A percentile compares a stretch with the other conserved stretches of the same genome.
phyloP scores from a whole-genome alignment of 1,140 invertebrate genomes.

The Musca vetustissima region DNA sequence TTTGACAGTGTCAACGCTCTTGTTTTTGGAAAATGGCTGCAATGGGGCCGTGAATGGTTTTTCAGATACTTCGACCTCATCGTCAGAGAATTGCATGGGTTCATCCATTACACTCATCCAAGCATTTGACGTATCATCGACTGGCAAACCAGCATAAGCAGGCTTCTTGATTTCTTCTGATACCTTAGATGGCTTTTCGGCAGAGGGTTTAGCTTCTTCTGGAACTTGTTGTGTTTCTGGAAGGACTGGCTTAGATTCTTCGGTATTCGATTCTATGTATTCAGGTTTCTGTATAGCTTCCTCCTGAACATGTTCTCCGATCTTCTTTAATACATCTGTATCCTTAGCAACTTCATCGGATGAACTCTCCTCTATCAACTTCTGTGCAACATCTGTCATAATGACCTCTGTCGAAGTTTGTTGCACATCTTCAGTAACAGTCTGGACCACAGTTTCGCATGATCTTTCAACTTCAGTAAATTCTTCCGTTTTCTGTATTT shows the following conservation, averaged over 20 bases:
- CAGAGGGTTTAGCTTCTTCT: not conserved
- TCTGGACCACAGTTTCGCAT: no score
- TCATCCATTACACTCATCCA: constrained; percentile 61
- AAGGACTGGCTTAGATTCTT: no score
- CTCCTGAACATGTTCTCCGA: no score
- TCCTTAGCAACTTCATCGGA: no score
- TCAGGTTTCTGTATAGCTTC: no score
- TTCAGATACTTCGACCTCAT: constrained; percentile 35
- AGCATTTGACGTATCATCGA: constrained; percentile 56
- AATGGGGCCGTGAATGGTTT: no score
- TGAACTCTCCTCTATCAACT: no score
- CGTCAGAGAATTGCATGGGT: constrained; percentile 57
- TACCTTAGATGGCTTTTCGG: not conserved
- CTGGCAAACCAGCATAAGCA: constrained; percentile 55
- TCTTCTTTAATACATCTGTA: no score
- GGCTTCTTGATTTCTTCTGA: constrained; percentile 33
- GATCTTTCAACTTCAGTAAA: not conserved
- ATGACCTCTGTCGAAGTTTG: no score
- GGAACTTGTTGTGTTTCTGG: not conserved
- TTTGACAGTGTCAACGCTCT: not conserved
- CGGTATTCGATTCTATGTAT: no score
- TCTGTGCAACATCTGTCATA: no score
- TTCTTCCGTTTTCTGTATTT: not conserved
- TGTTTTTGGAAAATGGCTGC: not conserved
- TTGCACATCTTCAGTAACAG: no score